Base-by-base conservation (phyloP, 2,113 vertebrate species). In the Thinocorus orbignyianus region DNA sequence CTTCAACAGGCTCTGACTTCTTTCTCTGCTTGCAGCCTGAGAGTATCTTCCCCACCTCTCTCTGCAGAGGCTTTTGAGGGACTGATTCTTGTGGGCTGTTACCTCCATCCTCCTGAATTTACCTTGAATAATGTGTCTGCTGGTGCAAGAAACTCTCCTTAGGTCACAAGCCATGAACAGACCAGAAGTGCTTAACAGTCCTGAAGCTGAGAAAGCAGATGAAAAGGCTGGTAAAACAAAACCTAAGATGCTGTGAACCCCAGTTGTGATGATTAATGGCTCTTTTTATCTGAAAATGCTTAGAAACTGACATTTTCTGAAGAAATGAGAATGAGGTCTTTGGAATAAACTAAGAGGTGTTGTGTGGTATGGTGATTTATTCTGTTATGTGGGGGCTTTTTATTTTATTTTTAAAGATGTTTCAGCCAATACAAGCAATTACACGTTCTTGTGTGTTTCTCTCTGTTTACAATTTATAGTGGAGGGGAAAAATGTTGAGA, bases 281-380 rank as follows among this genome's bases (percentile, higher is more conserved):
- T 92, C 64, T 84, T 66, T 74, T 95, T 55, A 48, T 77, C 86
- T 83, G 49, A 87, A 84, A 84, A 66, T 79, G 48, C 84, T 89
- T 58, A 54, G 70, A 90, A 95, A 81, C 25, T 30, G 84, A 54
- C 35, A 35, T 79, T 81, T 89, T 68, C 60, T 81, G 65, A 70
- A 79, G 90, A 74, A 84, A 90, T 3, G 20, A 65, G 61, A 48
- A 42, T 51, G 42, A 93, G 61, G 30, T 91, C 73, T 93, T 91
- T 74, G 71, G 19, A 94, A 91, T 81, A 79, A 86, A 79, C 42
- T 41, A 68, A 55, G 41, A 48, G 11, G 46, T 13, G 6, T 23
- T 25, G 31, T 70, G 49, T 33, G 13, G 13, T 55, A 31, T 17
- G 9, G 14, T 54, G 31, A 19, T 33, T 30, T n/a, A 16, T 13